Percentiles rank a stretch among this genome's conserved stretches.
These are phyloP conservation scores for Malacosoma neustria DNA, from an alignment of 2,888 invertebrate species.

Conservation along the genomic window DNA sequence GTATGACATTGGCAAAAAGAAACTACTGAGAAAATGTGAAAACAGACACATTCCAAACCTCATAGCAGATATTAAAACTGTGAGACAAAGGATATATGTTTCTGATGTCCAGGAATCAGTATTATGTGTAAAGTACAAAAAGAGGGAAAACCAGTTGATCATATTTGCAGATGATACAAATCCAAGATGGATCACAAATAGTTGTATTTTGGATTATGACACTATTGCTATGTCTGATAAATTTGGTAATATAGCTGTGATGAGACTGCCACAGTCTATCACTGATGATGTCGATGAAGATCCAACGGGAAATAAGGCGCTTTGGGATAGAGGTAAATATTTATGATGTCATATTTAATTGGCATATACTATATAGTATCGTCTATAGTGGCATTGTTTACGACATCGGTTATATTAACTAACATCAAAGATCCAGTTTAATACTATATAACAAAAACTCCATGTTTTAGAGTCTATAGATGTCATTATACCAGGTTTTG, in stretches of 20 bases:
- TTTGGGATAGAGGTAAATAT: slow-evolving; percentile 88
- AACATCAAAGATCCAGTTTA: too few species aligned
- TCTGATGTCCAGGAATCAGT: slow-evolving; percentile 98
- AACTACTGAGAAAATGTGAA: slow-evolving; percentile 97
- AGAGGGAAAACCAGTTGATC: slow-evolving; percentile 96
- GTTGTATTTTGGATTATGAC: slow-evolving; percentile 94
- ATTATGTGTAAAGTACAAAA: slow-evolving; percentile 95
- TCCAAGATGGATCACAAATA: slow-evolving; percentile 95
- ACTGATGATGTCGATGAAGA: slow-evolving; percentile 99
- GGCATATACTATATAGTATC: neutral
- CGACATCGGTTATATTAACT: too few species aligned
- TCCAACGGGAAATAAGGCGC: slow-evolving; percentile 97
- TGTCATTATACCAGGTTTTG: too few species aligned
- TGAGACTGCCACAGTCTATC: slow-evolving; percentile 91
- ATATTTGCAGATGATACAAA: slow-evolving; percentile 99
- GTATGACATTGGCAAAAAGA: slow-evolving; percentile 95
- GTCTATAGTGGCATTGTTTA: too few species aligned
- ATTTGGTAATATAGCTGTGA: slow-evolving; percentile 96
- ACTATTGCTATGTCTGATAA: slow-evolving; percentile 98
- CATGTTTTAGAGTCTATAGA: too few species aligned
- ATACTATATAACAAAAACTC: too few species aligned
- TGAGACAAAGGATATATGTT: slow-evolving; percentile 95
- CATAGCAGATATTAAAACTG: slow-evolving; percentile 93
- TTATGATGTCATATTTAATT: neutral
- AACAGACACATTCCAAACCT: slow-evolving; percentile 97